Conservation (phyloP, 2,113 vertebrate genomes). For the Lampris megalopsis region DNA sequence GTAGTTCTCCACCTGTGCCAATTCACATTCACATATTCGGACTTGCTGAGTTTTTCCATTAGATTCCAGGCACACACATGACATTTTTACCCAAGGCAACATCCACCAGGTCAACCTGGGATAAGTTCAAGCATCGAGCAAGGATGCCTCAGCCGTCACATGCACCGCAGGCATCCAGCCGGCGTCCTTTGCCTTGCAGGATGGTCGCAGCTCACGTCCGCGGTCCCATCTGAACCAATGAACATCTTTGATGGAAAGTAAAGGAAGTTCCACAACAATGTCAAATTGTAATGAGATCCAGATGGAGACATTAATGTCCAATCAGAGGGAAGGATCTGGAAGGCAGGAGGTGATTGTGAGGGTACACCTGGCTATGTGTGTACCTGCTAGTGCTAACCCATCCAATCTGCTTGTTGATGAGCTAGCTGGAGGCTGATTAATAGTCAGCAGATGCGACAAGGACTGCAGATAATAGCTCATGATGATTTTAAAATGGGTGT, state of each 20-base stretch:
- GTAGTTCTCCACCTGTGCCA: no score
- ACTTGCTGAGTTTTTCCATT: no score
- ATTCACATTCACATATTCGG: no score
- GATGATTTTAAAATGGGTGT: conserved; percentile 47
- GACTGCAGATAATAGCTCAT: conserved; percentile 56
- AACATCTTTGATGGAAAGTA: neutral
- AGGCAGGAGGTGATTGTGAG: conserved; percentile 34
- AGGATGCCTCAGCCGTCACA: no score
- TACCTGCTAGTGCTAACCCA: conserved; percentile 63
- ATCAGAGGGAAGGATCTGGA: conserved; percentile 40
- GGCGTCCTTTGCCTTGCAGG: no score
- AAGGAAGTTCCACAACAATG: conserved; percentile 45
- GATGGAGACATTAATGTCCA: conserved; percentile 64
- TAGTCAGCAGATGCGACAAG: conserved; percentile 68
- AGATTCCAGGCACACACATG: no score
- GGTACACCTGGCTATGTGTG: conserved; percentile 53
- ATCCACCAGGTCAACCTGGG: no score
- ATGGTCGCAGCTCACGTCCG: conserved; percentile 11
- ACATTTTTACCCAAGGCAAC: no score
- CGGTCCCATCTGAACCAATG: neutral
- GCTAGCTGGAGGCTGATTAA: conserved; percentile 71
- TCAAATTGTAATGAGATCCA: conserved; percentile 58
- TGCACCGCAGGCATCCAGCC: no score
- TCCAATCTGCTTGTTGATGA: conserved; percentile 54
- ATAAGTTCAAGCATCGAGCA: no score